phyloP scores from a whole-genome alignment of 2,888 invertebrate species.

The Allophyes oxyacanthae region DNA sequence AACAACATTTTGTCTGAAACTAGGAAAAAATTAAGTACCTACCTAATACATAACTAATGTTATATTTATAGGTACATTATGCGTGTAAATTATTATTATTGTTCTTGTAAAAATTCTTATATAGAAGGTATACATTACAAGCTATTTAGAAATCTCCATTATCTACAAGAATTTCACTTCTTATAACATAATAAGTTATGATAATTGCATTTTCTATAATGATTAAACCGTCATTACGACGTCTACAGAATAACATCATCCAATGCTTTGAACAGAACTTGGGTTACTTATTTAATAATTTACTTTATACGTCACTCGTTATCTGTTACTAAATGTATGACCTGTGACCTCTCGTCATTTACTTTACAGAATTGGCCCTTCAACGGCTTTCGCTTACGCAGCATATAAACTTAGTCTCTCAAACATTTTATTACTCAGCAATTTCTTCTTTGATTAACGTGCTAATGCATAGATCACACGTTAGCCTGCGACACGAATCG shows the following conservation, averaged over 20 bases:
- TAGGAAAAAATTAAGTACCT: too few relatives aligned
- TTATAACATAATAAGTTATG: background rate
- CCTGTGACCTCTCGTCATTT: constrained; percentile 15
- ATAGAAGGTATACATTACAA: too few relatives aligned
- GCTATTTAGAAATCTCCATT: too few relatives aligned
- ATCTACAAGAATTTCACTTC: background rate
- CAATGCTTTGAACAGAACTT: background rate
- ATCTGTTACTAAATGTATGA: constrained; percentile 11
- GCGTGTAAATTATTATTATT: too few relatives aligned
- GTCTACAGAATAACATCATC: too few relatives aligned
- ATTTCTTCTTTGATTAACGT: constrained; percentile 37
- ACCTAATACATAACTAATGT: too few relatives aligned
- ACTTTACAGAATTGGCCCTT: constrained; percentile 11
- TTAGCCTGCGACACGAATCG: constrained; percentile 49
- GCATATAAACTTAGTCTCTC: constrained; percentile 19
- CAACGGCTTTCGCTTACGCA: constrained; percentile 27
- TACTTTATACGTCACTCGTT: constrained; percentile 11
- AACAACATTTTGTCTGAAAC: too few relatives aligned
- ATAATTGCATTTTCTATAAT: background rate
- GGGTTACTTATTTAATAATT: background rate
- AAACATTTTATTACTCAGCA: constrained; percentile 22
- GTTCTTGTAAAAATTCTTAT: too few relatives aligned
- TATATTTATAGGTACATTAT: too few relatives aligned
- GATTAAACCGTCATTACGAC: too few relatives aligned
- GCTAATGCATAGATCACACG: constrained; percentile 58